Base-by-base conservation (phyloP, 2,888 invertebrate species). In the Chydorus sphaericus region DNA sequence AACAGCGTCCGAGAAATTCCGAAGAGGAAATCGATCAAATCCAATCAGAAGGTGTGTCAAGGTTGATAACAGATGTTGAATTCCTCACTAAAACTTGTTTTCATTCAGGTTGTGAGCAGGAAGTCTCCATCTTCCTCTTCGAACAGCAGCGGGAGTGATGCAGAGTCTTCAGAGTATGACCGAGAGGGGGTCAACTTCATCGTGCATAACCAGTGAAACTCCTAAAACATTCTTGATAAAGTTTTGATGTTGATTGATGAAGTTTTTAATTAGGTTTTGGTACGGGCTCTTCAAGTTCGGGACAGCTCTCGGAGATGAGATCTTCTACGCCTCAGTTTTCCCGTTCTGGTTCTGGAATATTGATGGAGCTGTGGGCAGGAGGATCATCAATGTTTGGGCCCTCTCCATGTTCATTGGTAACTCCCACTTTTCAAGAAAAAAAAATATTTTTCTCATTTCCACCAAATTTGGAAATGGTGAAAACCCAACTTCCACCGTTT, bases 331-430 rank as follows among this genome's bases (percentile, higher is more conserved):
- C 1, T 77, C 81, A n/a, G 90, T 91, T 66, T 90, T 91, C 65
- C 89, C 92, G 1, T 89, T 89, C 69, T 88, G 89, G 83, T 85
- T 90, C 67, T 93, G 92, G 92, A 93, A 92, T 70, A 77, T 92
- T 57, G 92, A 92, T 71, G 85, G 85, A 20, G 83, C 83, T 29
- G 85, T 91, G 3, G 86, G 87, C 14, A 74, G 92, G 62, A 75
- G 88, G 68, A 81, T 91, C 18, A 80, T 88, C 11, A 72, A 86
- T 10, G 81, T 88, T 20, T 89, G 89, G 89, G 79, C 84, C 28
- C 74, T 83, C 57, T 77, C 83, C 56, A 88, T 89, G 88, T 86
- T 85, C 64, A 80, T 85, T 66, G 89, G 87, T 85, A 71, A 63
- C 56, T 39, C 20, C n/a, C n/a, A 5, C 20, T 18, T 36, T 50